These are phyloP conservation scores for Catajapyx aquilonaris DNA, from an alignment of 1,140 invertebrate species.

Conservation along the genomic window DNA sequence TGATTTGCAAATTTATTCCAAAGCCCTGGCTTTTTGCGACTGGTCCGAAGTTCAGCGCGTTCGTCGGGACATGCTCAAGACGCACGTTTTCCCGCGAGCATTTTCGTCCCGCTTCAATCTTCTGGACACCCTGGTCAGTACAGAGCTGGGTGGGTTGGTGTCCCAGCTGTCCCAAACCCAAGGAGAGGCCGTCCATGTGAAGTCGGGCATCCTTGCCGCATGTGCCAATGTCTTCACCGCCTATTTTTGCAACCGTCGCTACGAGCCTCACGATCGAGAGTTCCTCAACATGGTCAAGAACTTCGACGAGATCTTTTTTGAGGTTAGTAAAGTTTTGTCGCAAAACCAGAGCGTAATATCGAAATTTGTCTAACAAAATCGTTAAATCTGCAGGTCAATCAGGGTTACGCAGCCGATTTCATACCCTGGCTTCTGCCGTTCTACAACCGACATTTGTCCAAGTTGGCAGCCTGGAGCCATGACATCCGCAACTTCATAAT, in stretches of 20 bases:
- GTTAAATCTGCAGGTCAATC: conserved; percentile 32
- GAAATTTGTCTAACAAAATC: neutral
- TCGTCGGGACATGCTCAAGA: conserved; percentile 48
- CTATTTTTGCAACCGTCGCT: conserved; percentile 60
- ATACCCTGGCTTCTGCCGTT: conserved; percentile 59
- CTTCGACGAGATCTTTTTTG: conserved; percentile 73
- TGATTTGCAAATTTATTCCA: conserved; percentile 18
- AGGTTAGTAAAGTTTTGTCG: too few relatives aligned
- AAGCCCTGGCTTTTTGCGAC: conserved; percentile 66
- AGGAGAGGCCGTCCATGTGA: conserved; percentile 23
- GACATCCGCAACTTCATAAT: conserved; percentile 53
- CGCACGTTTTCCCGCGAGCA: conserved; percentile 51
- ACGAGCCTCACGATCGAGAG: conserved; percentile 36
- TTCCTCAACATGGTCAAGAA: conserved; percentile 42
- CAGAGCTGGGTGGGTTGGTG: conserved; percentile 11
- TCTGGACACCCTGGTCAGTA: conserved; percentile 13
- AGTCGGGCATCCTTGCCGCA: conserved; percentile 39
- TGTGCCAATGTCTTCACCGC: conserved; percentile 63
- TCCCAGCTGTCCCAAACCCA: conserved; percentile 10
- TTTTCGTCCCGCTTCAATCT: conserved; percentile 40
- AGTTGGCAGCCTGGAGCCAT: conserved; percentile 40
- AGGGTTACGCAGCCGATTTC: conserved; percentile 70
- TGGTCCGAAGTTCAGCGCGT: conserved; percentile 62
- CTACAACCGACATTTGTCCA: conserved; percentile 41
- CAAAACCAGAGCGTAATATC: neutral